Conservation (phyloP, 1,140 invertebrate species). For the Drosophila seguyi region DNA sequence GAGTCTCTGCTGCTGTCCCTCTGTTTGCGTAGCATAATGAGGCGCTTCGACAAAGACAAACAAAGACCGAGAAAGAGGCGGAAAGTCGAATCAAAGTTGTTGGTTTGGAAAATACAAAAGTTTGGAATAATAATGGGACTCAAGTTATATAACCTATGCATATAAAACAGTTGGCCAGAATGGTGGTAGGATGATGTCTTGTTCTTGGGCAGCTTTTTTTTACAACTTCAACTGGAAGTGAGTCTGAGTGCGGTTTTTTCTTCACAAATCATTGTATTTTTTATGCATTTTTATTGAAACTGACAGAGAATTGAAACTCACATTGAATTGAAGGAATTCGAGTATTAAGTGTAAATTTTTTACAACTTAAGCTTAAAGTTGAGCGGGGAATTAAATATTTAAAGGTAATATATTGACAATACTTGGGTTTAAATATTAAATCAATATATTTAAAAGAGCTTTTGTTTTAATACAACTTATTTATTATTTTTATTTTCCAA, state of each 20-base stretch:
- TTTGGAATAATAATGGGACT: slow-evolving; percentile 34
- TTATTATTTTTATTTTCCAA: too few relatives aligned
- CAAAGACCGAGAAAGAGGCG: slow-evolving; percentile 26
- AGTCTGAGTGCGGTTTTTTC: background rate
- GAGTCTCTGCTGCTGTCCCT: background rate
- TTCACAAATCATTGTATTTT: background rate
- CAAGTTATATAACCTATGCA: slow-evolving; percentile 45
- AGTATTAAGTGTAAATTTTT: background rate
- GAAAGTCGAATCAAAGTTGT: slow-evolving; percentile 40
- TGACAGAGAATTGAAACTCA: slow-evolving; percentile 1
- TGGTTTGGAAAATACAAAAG: slow-evolving; percentile 23
- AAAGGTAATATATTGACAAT: background rate
- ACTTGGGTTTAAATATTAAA: too few relatives aligned
- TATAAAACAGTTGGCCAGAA: slow-evolving; percentile 39
- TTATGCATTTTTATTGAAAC: background rate
- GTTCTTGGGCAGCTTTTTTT: slow-evolving; percentile 7
- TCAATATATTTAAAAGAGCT: too few relatives aligned
- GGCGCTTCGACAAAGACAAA: slow-evolving; percentile 34
- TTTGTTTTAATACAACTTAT: too few relatives aligned
- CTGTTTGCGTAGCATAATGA: slow-evolving; percentile 38
- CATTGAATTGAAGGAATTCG: slow-evolving; percentile 4
- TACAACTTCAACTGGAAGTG: background rate
- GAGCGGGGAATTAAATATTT: background rate
- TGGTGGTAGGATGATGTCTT: background rate
- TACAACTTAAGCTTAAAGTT: background rate